Percentiles rank a stretch among this genome's conserved stretches.
Conservation (phyloP, 1,140 invertebrate species). For the Diprion similis region DNA sequence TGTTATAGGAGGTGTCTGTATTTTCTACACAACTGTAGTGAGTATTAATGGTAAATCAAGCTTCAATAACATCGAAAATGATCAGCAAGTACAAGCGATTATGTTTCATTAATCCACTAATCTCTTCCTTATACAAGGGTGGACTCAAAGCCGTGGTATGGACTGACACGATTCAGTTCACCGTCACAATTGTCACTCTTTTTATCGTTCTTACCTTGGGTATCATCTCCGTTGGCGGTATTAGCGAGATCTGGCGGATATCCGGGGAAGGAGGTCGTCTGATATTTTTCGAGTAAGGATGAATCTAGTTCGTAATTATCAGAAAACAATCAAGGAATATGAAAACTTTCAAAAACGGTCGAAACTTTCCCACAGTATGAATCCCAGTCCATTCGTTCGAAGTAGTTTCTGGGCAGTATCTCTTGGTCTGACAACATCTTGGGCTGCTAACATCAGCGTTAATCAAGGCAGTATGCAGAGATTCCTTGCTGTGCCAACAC, state of each 20-base stretch:
- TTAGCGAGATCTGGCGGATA: conserved; percentile 49
- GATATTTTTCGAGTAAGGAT: conserved; percentile 47
- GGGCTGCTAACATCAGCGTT: conserved; percentile 67
- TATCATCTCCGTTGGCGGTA: conserved; percentile 69
- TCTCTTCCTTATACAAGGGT: conserved; percentile 55
- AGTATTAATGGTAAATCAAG: conserved; percentile 34
- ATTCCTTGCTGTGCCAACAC: conserved; percentile 67
- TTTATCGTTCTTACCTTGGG: conserved; percentile 71
- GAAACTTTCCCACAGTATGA: conserved; percentile 53
- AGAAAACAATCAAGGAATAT: neutral
- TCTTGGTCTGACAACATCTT: conserved; percentile 65
- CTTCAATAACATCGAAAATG: too few species aligned
- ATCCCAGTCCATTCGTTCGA: conserved; percentile 64
- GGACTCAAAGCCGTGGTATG: conserved; percentile 79
- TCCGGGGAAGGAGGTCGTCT: conserved; percentile 45
- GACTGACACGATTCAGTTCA: conserved; percentile 75
- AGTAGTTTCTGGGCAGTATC: conserved; percentile 67
- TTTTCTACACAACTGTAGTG: conserved; percentile 80
- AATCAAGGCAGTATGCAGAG: conserved; percentile 74
- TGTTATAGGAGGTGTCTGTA: conserved; percentile 75
- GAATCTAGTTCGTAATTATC: neutral
- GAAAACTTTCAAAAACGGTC: neutral
- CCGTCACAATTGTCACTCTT: conserved; percentile 72
- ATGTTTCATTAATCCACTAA: too few species aligned
- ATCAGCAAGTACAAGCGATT: too few species aligned